Base-by-base conservation (phyloP, 2,797 vertebrate species). In the Synanceia verrucosa region DNA sequence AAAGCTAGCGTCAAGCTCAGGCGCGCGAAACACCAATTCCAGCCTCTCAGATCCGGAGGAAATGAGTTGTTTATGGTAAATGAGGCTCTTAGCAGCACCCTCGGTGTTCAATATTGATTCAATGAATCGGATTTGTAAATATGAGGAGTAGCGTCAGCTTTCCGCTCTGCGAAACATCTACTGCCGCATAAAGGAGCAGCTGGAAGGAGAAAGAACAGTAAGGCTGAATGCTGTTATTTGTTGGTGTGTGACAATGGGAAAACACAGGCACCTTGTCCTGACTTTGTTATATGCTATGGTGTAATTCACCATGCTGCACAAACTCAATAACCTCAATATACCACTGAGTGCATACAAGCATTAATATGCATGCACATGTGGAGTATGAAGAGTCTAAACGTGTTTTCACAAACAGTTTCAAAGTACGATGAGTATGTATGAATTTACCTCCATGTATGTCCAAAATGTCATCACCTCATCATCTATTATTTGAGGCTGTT, bases 31-130 rank as follows among this genome's bases (percentile, higher is more conserved):
- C 70, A 73, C 83, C 82, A 86, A 91, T 87, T 91, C 70, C 81
- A 66, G 59, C 76, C 59, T 70, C 65, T 84, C 64, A 73, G 83
- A 91, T 90, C 83, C 69, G 57, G 67, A 75, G 86, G 91, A 93
- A 92, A 93, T 92, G 65, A 90, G 89, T 90, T 91, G 90, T 92
- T 93, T 92, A 87, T 84, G 83, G 86, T 86, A 91, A 92, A 94
- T 87, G 89, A 85, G 84, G 59, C 86, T 84, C 82, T 90, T 75
- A 89, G 85, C 86, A 78, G 84, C 89, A 76, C 83, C 78, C 48
- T 62, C 84, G 56, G 84, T 87, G 89, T 91, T 93, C 86, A 91
- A 73, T 91, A 93, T 92, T 91, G 89, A 92, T 89, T 94, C 85
- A 90, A 87, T 90, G 86, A 91, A 89, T 91, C 72, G 47, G 86